These are phyloP conservation scores for Proctacanthus coquilletti DNA, from an alignment of 1,140 invertebrate species.

Conservation along the genomic window DNA sequence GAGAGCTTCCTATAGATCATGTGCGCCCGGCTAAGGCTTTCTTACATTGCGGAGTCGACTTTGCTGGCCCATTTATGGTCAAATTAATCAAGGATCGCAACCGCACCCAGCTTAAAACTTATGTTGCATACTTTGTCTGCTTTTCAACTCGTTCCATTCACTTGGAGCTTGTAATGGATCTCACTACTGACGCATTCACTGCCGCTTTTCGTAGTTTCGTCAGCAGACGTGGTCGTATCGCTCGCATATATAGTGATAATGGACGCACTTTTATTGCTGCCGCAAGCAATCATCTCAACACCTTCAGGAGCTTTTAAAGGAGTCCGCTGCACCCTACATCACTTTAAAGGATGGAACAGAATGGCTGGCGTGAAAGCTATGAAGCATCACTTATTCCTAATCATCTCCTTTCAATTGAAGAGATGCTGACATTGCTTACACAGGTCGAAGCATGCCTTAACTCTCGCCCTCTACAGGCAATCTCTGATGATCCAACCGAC, in stretches of 20 bases:
- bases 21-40: conserved; percentile 13
- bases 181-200: conserved; percentile 17
- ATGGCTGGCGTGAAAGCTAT: conserved; percentile 13
- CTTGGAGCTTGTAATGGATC: conserved; percentile 16
- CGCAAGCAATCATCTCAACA: too few species aligned
- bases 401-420: too few species aligned
- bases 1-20: conserved; percentile 11
- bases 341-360: conserved; percentile 15
- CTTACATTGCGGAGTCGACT: conserved; percentile 15
- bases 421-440: too few species aligned
- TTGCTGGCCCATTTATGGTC: conserved; percentile 9
- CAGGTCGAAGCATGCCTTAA: too few species aligned
- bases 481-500: too few species aligned
- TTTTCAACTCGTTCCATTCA: conserved; percentile 19
- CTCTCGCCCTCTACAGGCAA: too few species aligned
- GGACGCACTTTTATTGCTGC: conserved; percentile 21
- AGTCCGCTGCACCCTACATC: too few species aligned
- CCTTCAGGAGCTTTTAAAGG: too few species aligned
- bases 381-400: conserved; percentile 18
- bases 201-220: conserved; percentile 18
- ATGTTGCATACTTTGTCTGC: conserved; percentile 20
- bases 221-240: background rate
- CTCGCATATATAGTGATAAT: conserved; percentile 12
- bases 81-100: conserved; percentile 3
- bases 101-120: conserved; percentile 13